Conservation (phyloP, 2,113 vertebrate genomes). For the Oncorhynchus mykiss region DNA sequence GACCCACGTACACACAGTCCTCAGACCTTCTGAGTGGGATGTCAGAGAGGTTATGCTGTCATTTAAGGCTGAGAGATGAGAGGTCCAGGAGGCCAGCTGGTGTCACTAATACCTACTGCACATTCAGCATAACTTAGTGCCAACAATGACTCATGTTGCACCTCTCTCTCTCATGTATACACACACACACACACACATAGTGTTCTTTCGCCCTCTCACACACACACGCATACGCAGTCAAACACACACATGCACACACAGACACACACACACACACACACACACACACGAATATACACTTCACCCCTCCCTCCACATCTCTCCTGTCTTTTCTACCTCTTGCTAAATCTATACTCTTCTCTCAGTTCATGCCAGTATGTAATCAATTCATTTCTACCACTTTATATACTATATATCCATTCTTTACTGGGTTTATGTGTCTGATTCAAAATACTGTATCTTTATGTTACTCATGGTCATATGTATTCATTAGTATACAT, state of each 20-base stretch:
- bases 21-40: conserved; percentile 3
- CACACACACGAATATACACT: conserved; percentile 2
- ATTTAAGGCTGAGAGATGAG: conserved; percentile 40
- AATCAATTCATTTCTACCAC: background rate
- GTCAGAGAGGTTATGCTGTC: conserved; percentile 15
- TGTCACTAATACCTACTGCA: conserved; percentile 60
- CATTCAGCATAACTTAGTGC: conserved; percentile 58
- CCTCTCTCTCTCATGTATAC: conserved; percentile 58
- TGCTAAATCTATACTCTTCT: background rate
- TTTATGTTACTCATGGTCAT: too few relatives aligned
- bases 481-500: too few relatives aligned
- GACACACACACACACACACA: background rate
- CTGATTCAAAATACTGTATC: too few relatives aligned
- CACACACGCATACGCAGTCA: background rate
- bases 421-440: too few relatives aligned
- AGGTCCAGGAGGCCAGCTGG: conserved; percentile 36
- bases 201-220: background rate
- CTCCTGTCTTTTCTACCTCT: background rate
- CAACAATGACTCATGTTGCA: conserved; percentile 57
- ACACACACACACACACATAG: background rate
- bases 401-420: too few relatives aligned
- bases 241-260: background rate
- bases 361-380: background rate
- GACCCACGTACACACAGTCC: background rate
- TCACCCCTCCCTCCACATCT: background rate